Evolutionary conservation across 1,140 invertebrate species (phyloP), one percentile per base, ranked within the genome.

Genomic region (Tribolium madens): DNA sequence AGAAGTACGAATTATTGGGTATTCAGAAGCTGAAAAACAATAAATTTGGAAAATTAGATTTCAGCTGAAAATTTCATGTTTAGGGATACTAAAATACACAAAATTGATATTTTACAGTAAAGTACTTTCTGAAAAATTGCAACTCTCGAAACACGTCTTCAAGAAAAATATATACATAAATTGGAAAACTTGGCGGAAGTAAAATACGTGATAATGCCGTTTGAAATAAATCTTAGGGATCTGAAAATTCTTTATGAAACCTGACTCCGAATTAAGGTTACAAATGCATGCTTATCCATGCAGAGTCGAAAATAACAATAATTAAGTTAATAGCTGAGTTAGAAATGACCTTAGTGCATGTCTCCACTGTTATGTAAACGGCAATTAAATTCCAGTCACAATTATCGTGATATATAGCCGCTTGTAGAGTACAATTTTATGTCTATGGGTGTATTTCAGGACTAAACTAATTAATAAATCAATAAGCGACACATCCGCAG

Each of bases 401-500:
- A 47, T 13, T 13, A 47, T 4, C n/a, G 5, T 47, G 47, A 15
- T 50, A 13, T 12, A 9, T 13, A 2, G 2, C 4, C 1, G 47
- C 3, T 15, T 13, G 12, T 15, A 15, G 1, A 13, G 12, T 18
- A 33, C 26, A 64, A 64, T 64, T 64, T 33, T 14, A 57, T 21
- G 21, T 21, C 10, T n/a, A 7, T 10, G 17, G 17, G 21, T 7
- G n/a, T 64, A 26, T 7, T 18, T 15, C 26, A 64, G 12, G 57
- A 64, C 26, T 42, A 3, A 0, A 14, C 53, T 33, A 64, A 64
- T 64, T 64, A 64, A 15, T 31, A 36, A 64, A 64, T 18, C 57
- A 64, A 64, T 64, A 64, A 33, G 12, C 26, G 57, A 5, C 18
- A 60, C 53, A 26, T 60, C 53, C 9, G 31, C 31, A 64, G 17